Base-by-base conservation (phyloP, 1,140 invertebrate species). In the Lutraria rhynchaena region DNA sequence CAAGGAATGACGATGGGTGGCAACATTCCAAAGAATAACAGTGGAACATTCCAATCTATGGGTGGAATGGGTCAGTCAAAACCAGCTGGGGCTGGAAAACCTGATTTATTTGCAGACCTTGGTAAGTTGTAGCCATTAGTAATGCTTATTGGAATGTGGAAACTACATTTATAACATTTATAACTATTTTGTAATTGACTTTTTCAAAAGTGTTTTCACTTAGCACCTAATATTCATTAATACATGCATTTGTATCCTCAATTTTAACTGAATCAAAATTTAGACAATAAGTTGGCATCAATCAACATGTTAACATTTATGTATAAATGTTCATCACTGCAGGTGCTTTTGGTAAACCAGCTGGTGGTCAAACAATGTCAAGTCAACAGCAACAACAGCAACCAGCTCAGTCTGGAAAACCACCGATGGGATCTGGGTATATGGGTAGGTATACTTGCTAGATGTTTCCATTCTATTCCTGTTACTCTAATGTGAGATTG, bases 31-130 rank as follows among this genome's bases (percentile, higher is more conserved):
- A 57, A 33, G 19, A 77, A 73, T 60, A 76, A 31, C 33, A 58
- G 46, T 53, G 70, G 69, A 60, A 35, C 60, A 71, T 81, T 60
- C 67, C 74, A 57, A 78, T 61, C 81, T 58, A 85, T 60, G 80
- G 46, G 63, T 46, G 76, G 46, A 35, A 74, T 58, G 63, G 71
- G 60, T 70, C 80, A 58, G 55, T 27, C 44, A 35, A 69, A 61
- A 41, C 58, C 57, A 37, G 67, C 65, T 76, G 74, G 63, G 58
- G 24, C 65, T 46, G 55, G 29, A 58, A 86, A 87, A 49, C 61
- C 81, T 51, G 90, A 91, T 84, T 90, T 90, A 37, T 91, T 91
- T 88, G 90, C 90, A 46, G 89, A 90, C 31, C 83, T 91, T 57
- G 89, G 90, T 91, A 81, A 85, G 85, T 84, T 22, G n/a, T n/a